Conservation (phyloP, 2,797 vertebrate genomes). For the Sphaeramia orbicularis region DNA sequence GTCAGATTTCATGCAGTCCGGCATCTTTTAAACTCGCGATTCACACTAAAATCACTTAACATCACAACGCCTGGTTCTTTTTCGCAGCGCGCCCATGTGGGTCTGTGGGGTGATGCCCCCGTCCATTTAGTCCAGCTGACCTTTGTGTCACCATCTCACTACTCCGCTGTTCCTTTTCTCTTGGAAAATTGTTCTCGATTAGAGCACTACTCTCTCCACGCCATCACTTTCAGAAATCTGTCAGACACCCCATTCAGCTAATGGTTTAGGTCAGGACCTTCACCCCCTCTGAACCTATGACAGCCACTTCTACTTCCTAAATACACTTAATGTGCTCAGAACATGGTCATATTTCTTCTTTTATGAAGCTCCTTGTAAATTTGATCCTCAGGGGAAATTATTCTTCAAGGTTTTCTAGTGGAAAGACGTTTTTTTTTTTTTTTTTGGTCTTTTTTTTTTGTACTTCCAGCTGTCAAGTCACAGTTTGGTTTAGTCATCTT, state of each 20-base stretch:
- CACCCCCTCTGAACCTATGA: neutral
- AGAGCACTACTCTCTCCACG: conserved; percentile 3
- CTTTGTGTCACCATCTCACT: conserved; percentile 1
- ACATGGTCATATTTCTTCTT: neutral
- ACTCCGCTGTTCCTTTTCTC: neutral
- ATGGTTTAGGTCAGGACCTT: conserved; percentile 6
- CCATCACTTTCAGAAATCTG: conserved; percentile 12
- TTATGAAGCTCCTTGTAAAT: neutral
- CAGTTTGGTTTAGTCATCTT: too few relatives aligned
- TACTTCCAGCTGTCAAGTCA: too few relatives aligned
- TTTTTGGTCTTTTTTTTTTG: too few relatives aligned
- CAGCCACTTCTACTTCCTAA: neutral
- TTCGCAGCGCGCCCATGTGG: too few relatives aligned
- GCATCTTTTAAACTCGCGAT: conserved; percentile 1
- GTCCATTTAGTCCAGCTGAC: neutral
- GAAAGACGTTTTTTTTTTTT: neutral
- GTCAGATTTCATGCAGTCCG: conserved; percentile 1
- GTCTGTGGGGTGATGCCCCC: neutral
- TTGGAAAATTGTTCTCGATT: conserved; percentile 18
- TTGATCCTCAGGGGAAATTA: neutral
- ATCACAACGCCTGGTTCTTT: neutral
- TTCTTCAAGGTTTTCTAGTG: neutral
- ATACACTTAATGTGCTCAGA: neutral
- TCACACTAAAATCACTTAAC: neutral
- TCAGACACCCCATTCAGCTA: neutral